These are phyloP conservation scores for Noctua janthina DNA, from an alignment of 2,888 invertebrate genomes.

Conservation along the genomic window DNA sequence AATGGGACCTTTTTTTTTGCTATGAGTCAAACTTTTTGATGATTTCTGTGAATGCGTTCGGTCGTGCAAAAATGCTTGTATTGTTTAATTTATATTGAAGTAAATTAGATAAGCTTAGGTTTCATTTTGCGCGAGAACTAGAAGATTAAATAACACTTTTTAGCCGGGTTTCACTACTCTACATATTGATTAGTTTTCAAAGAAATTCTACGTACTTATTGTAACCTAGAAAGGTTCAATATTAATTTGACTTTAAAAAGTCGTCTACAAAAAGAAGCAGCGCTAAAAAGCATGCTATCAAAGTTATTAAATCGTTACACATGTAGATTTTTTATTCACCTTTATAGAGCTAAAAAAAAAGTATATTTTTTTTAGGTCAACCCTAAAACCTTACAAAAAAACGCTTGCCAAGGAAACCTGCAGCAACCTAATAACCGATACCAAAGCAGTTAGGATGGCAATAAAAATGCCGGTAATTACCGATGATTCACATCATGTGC, in stretches of 20 bases:
- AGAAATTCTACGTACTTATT: neutral
- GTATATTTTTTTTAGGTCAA: no score
- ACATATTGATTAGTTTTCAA: neutral
- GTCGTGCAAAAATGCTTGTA: constrained; percentile 31
- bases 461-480: constrained; percentile 65
- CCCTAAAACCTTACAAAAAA: neutral
- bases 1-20: constrained; percentile 48
- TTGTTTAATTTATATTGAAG: constrained; percentile 37
- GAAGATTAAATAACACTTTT: constrained; percentile 2
- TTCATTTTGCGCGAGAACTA: neutral
- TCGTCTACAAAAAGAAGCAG: neutral
- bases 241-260: neutral
- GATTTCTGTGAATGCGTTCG: constrained; percentile 40
- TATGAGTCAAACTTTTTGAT: constrained; percentile 49
- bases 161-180: neutral
- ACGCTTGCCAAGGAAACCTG: constrained; percentile 26
- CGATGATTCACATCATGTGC: constrained; percentile 62
- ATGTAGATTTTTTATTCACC: neutral
- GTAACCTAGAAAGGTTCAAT: neutral
- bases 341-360: neutral
- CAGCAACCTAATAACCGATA: constrained; percentile 53
- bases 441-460: constrained; percentile 59
- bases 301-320: neutral
- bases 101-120: constrained; percentile 3
- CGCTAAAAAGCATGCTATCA: neutral